Base-by-base conservation (phyloP, 1,140 invertebrate genomes). In the Lordiphosa mommai region DNA sequence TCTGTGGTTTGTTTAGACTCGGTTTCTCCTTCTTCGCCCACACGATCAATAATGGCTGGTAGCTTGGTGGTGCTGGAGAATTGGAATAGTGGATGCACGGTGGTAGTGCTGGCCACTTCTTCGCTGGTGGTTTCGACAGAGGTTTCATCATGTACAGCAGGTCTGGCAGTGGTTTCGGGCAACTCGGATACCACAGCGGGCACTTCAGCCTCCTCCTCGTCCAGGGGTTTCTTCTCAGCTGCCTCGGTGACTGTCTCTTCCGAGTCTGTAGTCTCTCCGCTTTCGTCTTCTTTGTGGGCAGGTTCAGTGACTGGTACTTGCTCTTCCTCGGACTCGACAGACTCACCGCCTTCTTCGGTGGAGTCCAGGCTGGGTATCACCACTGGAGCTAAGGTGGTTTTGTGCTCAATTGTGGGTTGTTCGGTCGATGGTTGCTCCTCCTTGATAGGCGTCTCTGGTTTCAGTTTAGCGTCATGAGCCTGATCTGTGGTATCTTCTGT, bases 251-350 rank as follows among this genome's bases (percentile, higher is more conserved):
- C 40, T n/a, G 49, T 29, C 1, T 64, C 61, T 13, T 56, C 60
- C 3, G 50, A 46, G 41, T 63, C 60, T 4, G 9, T 36, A 23
- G 58, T 41, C 23, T 64, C 60, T 9, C 48, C 67, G 29, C 52
- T 58, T 12, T 63, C 51, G 1, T 71, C 70, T 13, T 29, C 65
- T 50, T 70, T 73, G 4, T 37, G 72, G 7, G 37, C 23, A 4
- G 32, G 30, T 3, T 80, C 53, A 8, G 65, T 32, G 5, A 47
- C 60, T 33, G 66, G 14, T 10, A 60, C 48, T 6, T 61, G 60
- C 12, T 86, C 87, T 58, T 88, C 86, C 47, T 86, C 82, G 1
- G 82, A 88, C 47, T 88, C 86, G 2, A 68, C 60, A 27, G 86
- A 86, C 20, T 73, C 71, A 6, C 66, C 86, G n/a, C 30, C 56